Conservation (phyloP, 2,113 vertebrate species). For the Thunnus thynnus region DNA sequence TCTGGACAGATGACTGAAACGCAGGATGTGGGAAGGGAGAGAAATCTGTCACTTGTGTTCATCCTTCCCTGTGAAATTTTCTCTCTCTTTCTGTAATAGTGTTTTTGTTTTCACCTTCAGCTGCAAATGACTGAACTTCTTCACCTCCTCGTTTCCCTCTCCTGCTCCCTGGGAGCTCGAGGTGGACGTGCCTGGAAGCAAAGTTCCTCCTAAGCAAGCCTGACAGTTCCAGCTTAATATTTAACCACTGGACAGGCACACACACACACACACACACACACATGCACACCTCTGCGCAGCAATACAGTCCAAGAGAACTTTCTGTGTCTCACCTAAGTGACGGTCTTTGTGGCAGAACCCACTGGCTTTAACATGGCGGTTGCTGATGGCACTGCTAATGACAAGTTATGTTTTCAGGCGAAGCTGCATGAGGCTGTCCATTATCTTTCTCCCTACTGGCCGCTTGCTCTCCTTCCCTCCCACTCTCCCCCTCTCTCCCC, state of each 20-base stretch:
- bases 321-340: conserved; percentile 23
- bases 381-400: conserved; percentile 67
- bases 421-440: conserved; percentile 73
- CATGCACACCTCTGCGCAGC: conserved; percentile 14
- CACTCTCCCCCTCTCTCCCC: conserved; percentile 12
- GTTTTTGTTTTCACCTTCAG: conserved; percentile 45
- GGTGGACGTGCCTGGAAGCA: conserved; percentile 72
- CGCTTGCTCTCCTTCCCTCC: conserved; percentile 57
- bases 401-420: conserved; percentile 73
- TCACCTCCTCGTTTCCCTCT: conserved; percentile 28
- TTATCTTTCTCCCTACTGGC: conserved; percentile 72
- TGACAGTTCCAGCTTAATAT: conserved; percentile 86
- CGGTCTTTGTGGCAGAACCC: conserved; percentile 26
- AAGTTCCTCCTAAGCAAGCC: conserved; percentile 69
- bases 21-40: conserved; percentile 42
- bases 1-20: conserved; percentile 39
- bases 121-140: conserved; percentile 36
- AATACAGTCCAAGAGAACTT: conserved; percentile 35
- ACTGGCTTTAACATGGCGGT: conserved; percentile 40
- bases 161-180: conserved; percentile 42
- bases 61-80: conserved; percentile 31
- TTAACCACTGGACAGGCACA: conserved; percentile 71
- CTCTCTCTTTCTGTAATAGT: conserved; percentile 10
- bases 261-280: conserved; percentile 24
- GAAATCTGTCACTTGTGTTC: conserved; percentile 52